phyloP scores from a whole-genome alignment of 2,888 invertebrate genomes.

The Prenolepis imparis region DNA sequence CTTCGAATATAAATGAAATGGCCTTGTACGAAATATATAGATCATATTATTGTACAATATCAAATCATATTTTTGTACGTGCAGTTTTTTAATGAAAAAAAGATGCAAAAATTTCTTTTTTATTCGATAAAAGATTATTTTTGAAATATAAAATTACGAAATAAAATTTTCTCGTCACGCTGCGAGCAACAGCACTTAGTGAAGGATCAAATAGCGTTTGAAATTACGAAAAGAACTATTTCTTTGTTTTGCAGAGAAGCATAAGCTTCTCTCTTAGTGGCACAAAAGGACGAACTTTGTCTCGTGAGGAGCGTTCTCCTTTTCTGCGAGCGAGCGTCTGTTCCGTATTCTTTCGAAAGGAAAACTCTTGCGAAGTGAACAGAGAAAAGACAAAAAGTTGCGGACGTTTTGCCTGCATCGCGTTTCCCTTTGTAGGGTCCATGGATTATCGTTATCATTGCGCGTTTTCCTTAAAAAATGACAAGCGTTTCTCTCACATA shows the following conservation, averaged over 20 bases:
- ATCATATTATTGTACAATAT: not conserved
- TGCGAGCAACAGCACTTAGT: not conserved
- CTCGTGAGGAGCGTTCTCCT: constrained; percentile 6
- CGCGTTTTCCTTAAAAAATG: not conserved
- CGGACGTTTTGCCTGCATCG: constrained; percentile 25
- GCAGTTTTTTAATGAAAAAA: not conserved
- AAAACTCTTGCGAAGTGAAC: constrained; percentile 46
- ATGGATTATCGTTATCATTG: not conserved
- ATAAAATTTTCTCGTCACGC: not conserved
- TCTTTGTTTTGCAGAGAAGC: constrained; percentile 34
- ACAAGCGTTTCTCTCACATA: not conserved
- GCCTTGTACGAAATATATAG: not conserved
- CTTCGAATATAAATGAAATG: not conserved
- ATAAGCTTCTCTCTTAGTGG: constrained; percentile 14
- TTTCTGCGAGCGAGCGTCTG: constrained; percentile 52
- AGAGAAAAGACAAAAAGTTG: constrained; percentile 47
- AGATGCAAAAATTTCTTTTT: not conserved
- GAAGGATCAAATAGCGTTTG: constrained; percentile 31
- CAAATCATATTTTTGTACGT: not conserved
- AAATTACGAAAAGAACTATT: constrained; percentile 53
- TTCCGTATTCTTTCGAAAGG: constrained; percentile 59
- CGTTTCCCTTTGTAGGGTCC: not conserved
- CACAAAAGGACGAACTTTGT: constrained; percentile 48
- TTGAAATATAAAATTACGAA: not conserved
- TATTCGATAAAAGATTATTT: not conserved